These are phyloP conservation scores for Araneus ventricosus DNA, from an alignment of 1,140 invertebrate genomes.

Conservation along the genomic window DNA sequence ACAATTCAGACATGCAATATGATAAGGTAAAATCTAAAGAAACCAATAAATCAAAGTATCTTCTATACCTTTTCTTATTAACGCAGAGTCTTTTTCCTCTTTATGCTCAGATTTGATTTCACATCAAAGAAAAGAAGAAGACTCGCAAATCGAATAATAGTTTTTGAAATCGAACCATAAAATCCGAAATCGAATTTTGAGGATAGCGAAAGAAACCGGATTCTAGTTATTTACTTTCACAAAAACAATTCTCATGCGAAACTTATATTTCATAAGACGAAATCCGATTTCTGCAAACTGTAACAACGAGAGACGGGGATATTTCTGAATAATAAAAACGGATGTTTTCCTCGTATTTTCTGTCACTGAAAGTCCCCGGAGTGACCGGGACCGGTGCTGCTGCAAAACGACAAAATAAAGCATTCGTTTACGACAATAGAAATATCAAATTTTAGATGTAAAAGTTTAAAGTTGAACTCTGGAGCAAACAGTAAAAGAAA, in stretches of 20 bases:
- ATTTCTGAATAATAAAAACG: slow-evolving; percentile 62
- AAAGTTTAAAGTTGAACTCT: neutral
- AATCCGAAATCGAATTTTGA: slow-evolving; percentile 57
- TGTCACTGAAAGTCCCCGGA: neutral
- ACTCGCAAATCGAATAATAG: slow-evolving; percentile 55
- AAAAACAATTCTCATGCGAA: slow-evolving; percentile 41
- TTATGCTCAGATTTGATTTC: neutral
- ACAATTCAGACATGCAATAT: too few species aligned
- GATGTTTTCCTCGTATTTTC: neutral
- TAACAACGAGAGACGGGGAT: neutral
- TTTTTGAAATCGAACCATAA: slow-evolving; percentile 54
- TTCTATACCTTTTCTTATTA: neutral
- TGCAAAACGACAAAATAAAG: slow-evolving; percentile 51
- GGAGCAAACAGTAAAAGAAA: neutral
- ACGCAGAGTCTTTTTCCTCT: neutral
- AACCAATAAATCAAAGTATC: neutral
- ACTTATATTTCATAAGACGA: slow-evolving; percentile 48
- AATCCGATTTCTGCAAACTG: slow-evolving; percentile 41
- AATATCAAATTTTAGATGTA: slow-evolving; percentile 49
- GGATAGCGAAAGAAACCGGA: neutral
- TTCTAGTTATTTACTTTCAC: slow-evolving; percentile 52
- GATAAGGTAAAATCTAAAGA: too few species aligned
- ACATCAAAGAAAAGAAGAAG: slow-evolving; percentile 5
- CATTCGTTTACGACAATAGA: slow-evolving; percentile 54
- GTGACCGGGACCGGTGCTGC: neutral